A percentile compares a stretch with the other conserved stretches of the same genome.
These are phyloP conservation scores for Bombyx mori DNA, from an alignment of 1,140 invertebrate species.

Conservation along the genomic window DNA sequence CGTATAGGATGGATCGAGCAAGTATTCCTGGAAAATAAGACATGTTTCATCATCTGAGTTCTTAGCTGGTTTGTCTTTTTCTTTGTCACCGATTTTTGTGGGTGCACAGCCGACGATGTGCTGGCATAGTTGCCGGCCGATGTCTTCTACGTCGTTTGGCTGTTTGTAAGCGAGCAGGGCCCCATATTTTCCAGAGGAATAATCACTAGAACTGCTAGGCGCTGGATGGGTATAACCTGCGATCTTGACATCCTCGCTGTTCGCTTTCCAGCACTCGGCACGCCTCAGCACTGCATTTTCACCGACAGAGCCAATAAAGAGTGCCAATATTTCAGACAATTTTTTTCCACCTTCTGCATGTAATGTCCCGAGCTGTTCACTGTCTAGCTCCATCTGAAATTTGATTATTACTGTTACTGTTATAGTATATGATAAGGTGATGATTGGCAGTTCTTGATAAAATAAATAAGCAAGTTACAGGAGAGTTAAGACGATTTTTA, in stretches of 20 bases:
- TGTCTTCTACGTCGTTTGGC: constrained; percentile 57
- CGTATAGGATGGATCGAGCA: constrained; percentile 82
- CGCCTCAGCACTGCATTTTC: constrained; percentile 90
- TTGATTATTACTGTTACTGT: too few species aligned
- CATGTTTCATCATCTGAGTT: constrained; percentile 80
- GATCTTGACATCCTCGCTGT: constrained; percentile 72
- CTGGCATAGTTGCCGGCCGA: constrained; percentile 86
- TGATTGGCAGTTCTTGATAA: not conserved
- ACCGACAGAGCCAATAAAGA: constrained; percentile 88
- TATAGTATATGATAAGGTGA: too few species aligned
- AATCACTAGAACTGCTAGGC: constrained; percentile 48
- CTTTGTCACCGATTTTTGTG: constrained; percentile 78
- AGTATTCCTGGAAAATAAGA: constrained; percentile 89
- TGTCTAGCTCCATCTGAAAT: constrained; percentile 76
- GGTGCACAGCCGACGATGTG: constrained; percentile 95
- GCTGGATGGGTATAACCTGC: constrained; percentile 83
- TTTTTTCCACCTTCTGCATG: constrained; percentile 75
- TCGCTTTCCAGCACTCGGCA: constrained; percentile 80
- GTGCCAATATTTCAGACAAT: constrained; percentile 84
- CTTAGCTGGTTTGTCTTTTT: constrained; percentile 73
- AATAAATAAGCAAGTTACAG: too few species aligned
- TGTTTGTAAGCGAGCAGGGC: constrained; percentile 80
- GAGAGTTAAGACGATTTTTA: too few species aligned
- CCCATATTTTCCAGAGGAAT: constrained; percentile 85
- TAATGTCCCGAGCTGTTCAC: constrained; percentile 78